Evolutionary conservation across 2,888 invertebrate species (phyloP).

Genomic region (Spodoptera exigua): DNA sequence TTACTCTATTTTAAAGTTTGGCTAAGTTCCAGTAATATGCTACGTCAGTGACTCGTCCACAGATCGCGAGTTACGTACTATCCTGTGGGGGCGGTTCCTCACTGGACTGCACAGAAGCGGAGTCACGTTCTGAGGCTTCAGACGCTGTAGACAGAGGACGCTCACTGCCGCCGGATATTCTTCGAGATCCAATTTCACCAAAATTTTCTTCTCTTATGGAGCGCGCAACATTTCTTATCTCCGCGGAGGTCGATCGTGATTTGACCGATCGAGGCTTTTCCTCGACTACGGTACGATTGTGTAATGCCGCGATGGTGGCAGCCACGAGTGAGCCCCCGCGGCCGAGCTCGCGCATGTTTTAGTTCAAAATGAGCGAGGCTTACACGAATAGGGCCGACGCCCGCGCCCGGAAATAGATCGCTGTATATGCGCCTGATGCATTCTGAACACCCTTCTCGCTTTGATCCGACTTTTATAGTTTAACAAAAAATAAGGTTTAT

Average conservation of each 20-base stretch:
- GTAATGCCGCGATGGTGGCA: conserved; percentile 86
- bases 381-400: conserved; percentile 83
- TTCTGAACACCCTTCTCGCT: conserved; percentile 80
- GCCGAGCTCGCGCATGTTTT: conserved; percentile 88
- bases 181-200: conserved; percentile 71
- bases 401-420: conserved; percentile 87
- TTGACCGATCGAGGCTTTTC: conserved; percentile 77
- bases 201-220: conserved; percentile 68
- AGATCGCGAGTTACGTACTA: conserved; percentile 83
- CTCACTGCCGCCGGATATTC: conserved; percentile 81
- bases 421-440: conserved; percentile 81
- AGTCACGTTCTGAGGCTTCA: conserved; percentile 85
- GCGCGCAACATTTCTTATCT: conserved; percentile 71
- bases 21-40: conserved; percentile 84
- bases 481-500: conserved; percentile 60
- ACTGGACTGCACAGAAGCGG: conserved; percentile 86
- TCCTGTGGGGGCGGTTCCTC: conserved; percentile 86
- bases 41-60: conserved; percentile 85
- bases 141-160: conserved; percentile 86
- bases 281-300: conserved; percentile 80
- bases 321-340: conserved; percentile 90
- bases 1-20: conserved; percentile 87
- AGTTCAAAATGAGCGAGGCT: conserved; percentile 84
- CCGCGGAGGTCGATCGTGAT: conserved; percentile 70
- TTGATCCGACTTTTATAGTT: conserved; percentile 75